Percentiles rank a stretch among this genome's conserved stretches.
phyloP scores from a whole-genome alignment of 1,140 invertebrate species.

The Dreissena rostriformis region DNA sequence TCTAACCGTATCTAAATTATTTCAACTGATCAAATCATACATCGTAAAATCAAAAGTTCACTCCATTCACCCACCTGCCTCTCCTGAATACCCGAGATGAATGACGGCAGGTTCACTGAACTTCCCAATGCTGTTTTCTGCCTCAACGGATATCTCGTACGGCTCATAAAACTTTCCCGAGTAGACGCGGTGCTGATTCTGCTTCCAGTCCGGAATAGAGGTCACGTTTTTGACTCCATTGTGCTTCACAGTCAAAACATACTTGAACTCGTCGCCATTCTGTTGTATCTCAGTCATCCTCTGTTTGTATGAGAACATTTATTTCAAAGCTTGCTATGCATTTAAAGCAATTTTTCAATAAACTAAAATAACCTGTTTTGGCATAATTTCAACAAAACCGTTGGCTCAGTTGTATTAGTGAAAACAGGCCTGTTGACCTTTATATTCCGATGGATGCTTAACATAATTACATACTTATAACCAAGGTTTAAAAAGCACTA shows the following conservation, averaged over 20 bases:
- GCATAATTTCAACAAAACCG: neutral
- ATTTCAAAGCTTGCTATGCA: neutral
- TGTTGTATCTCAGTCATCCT: slow-evolving; percentile 63
- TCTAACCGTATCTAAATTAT: no score
- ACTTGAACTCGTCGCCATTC: slow-evolving; percentile 63
- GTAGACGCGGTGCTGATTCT: slow-evolving; percentile 55
- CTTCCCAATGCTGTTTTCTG: slow-evolving; percentile 61
- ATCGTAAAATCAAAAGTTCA: no score
- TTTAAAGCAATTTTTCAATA: no score
- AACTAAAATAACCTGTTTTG: no score
- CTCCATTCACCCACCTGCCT: slow-evolving; percentile 48
- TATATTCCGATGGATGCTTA: no score
- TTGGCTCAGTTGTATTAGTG: neutral
- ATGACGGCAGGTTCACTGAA: slow-evolving; percentile 28
- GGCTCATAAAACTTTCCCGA: slow-evolving; percentile 60
- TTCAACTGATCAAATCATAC: no score
- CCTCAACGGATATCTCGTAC: slow-evolving; percentile 61
- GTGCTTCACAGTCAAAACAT: slow-evolving; percentile 58
- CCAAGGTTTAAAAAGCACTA: no score
- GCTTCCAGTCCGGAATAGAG: slow-evolving; percentile 42
- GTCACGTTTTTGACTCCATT: slow-evolving; percentile 32
- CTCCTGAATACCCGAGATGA: slow-evolving; percentile 63
- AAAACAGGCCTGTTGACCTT: neutral
- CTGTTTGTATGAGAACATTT: slow-evolving; percentile 49
- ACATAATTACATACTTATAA: no score